Conservation (phyloP, 1,140 invertebrate species). For the Brachionus sp. region DNA sequence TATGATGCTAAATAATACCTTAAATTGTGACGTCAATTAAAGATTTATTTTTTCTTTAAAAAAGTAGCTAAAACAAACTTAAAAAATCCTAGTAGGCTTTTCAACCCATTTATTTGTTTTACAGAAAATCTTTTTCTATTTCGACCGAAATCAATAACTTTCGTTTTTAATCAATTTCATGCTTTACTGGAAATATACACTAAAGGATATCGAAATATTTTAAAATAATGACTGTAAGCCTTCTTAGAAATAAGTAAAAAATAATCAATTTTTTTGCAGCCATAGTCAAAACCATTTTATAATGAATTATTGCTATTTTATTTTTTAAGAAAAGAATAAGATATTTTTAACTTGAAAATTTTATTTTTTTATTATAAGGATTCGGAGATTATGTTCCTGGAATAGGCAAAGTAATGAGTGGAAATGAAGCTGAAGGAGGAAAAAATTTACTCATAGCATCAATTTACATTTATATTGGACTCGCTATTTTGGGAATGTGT, state of each 20-base stretch:
- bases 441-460: slow-evolving; percentile 1
- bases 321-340: too few relatives aligned
- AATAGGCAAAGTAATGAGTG: background rate
- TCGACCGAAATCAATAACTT: too few relatives aligned
- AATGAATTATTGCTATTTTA: too few relatives aligned
- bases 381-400: slow-evolving; percentile 46
- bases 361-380: background rate
- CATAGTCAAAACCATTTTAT: too few relatives aligned
- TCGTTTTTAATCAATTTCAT: too few relatives aligned
- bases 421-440: slow-evolving; percentile 36
- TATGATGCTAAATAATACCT: background rate
- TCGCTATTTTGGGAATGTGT: slow-evolving; percentile 45
- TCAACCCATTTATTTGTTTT: background rate
- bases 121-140: background rate
- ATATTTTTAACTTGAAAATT: too few relatives aligned
- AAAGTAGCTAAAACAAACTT: background rate
- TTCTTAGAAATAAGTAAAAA: too few relatives aligned
- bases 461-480: slow-evolving; percentile 26
- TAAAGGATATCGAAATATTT: too few relatives aligned
- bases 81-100: background rate
- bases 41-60: background rate
- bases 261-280: too few relatives aligned
- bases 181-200: too few relatives aligned
- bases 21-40: background rate
- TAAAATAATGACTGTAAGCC: too few relatives aligned